Evolutionary conservation across 2,888 invertebrate species (phyloP).

Genomic region (Eristalis arbustorum): DNA sequence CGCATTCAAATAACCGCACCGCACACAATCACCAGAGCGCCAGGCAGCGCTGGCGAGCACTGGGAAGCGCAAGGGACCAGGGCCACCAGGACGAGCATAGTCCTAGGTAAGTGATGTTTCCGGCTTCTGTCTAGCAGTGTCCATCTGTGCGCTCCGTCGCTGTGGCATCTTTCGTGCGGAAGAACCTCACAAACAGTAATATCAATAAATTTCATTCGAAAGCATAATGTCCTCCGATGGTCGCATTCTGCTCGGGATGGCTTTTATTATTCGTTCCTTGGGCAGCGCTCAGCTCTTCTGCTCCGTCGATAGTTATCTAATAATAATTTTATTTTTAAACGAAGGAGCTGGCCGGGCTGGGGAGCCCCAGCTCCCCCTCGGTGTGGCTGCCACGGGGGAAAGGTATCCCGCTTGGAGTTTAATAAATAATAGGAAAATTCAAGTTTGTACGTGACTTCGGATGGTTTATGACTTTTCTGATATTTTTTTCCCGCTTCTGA

Average conservation of each 20-base stretch:
- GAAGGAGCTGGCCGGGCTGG: not conserved
- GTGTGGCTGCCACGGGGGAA: not conserved
- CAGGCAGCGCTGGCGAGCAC: not conserved
- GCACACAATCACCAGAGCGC: not conserved
- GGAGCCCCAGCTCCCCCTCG: not conserved
- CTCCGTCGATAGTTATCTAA: conserved; percentile 67
- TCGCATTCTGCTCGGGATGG: conserved; percentile 65
- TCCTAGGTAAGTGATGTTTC: conserved; percentile 63
- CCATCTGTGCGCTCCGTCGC: conserved; percentile 47
- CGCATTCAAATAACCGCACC: conserved; percentile 49
- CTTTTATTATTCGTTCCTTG: conserved; percentile 58
- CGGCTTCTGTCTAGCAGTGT: conserved; percentile 42
- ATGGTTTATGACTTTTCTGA: conserved; percentile 57
- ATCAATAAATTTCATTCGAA: conserved; percentile 70
- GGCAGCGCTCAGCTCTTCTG: not conserved
- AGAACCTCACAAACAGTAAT: conserved; percentile 67
- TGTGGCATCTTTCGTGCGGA: conserved; percentile 41
- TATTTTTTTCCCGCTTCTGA: conserved; percentile 18
- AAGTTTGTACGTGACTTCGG: conserved; percentile 63
- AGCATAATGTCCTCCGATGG: conserved; percentile 69
- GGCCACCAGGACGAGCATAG: conserved; percentile 30
- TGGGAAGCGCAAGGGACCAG: too few relatives aligned
- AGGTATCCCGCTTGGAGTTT: conserved; percentile 52
- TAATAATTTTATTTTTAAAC: conserved; percentile 65
- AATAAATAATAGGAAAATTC: conserved; percentile 68